Evolutionary conservation across 2,113 vertebrate species (phyloP), one percentile per base, ranked within the genome.

Genomic region (Pseudorasbora parva): DNA sequence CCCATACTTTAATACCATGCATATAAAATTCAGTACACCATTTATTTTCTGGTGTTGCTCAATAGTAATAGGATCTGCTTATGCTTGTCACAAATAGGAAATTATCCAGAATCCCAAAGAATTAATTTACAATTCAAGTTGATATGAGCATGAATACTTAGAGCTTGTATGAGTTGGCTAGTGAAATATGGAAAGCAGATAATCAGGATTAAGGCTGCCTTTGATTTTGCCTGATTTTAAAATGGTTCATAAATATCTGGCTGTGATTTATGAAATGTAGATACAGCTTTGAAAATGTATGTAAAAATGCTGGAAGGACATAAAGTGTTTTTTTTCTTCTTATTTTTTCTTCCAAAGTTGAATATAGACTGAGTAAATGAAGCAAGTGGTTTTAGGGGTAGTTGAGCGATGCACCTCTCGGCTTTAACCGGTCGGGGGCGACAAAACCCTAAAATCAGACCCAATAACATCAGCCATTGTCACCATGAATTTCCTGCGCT

Each of bases 401-500:
- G 27, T n/a, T 21, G n/a, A 49, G 27, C 11, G 17, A 21, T 86
- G 87, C 86, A 64, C 71, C 68, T 56, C 69, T 69, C 8, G 9
- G 4, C 19, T 62, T 81, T 49, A 14, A 73, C 88, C 91, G 71
- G 60, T 5, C 17, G 90, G 88, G 87, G 93, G 91, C 92, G 93
- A 87, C 78, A 57, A 15, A 64, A 86, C 83, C 87, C 73, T 12
- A n/a, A 27, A n/a, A 23, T 80, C 56, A 14, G 49, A 25, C 45
- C 5, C 23, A 41, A 41, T 21, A 17, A 62, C 30, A 41, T 85
- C 81, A 72, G 51, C 80, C 64, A 72, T 82, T 87, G 88, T 87
- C 64, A 37, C 81, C 78, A 51, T 59, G 54, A 84, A 78, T 91
- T 90, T 92, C 89, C 89, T 89, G 90, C 69, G 88, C 89, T 91